Conservation (phyloP, 1,140 invertebrate species). For the Saccostrea cuccullata region DNA sequence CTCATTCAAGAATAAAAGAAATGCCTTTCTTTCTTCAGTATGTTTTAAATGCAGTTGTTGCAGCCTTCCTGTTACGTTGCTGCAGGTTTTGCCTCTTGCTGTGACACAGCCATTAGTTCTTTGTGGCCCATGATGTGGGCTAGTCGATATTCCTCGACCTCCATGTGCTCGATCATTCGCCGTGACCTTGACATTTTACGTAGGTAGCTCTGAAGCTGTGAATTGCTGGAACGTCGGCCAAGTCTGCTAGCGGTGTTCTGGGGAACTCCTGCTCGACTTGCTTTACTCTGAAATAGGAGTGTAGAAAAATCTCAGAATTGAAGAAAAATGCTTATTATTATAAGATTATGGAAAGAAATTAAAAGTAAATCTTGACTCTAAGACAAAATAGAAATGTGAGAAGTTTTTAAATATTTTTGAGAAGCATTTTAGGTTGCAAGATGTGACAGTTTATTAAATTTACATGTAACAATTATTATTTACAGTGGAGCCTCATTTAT, state of each 20-base stretch:
- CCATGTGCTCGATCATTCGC: conserved; percentile 59
- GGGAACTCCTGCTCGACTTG: conserved; percentile 35
- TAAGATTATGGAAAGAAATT: too few relatives aligned
- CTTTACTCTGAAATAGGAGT: conserved; percentile 15
- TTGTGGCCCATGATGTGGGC: conserved; percentile 49
- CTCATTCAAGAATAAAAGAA: not conserved
- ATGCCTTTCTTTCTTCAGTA: not conserved
- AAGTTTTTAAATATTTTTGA: too few relatives aligned
- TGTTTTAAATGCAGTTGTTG: not conserved
- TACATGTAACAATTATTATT: too few relatives aligned
- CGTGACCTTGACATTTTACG: conserved; percentile 62
- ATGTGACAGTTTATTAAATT: too few relatives aligned
- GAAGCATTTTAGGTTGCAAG: too few relatives aligned
- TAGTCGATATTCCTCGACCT: conserved; percentile 54
- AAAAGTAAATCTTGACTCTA: too few relatives aligned
- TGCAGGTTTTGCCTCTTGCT: conserved; percentile 1
- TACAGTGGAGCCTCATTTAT: too few relatives aligned
- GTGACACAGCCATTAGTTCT: conserved; percentile 44
- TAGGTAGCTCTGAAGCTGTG: conserved; percentile 65
- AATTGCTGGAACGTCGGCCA: conserved; percentile 52
- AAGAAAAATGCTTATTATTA: too few relatives aligned
- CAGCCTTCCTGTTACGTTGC: not conserved
- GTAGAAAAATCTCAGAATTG: not conserved
- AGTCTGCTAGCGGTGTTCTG: conserved; percentile 51
- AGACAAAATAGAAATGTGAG: too few relatives aligned